Conservation (phyloP, 2,888 invertebrate species). For the Perdita meconis region DNA sequence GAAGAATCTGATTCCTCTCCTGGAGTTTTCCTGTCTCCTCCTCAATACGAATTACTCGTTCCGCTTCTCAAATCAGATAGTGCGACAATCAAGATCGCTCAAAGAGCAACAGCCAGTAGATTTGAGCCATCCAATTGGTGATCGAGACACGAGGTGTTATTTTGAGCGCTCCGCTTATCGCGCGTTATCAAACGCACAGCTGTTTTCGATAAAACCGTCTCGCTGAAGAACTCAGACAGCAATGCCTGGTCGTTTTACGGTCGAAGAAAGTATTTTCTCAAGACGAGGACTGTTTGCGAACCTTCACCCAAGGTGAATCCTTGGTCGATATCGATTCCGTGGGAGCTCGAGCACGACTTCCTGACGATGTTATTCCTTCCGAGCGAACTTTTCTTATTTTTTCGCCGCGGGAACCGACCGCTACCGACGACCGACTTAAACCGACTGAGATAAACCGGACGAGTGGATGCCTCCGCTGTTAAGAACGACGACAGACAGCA, state of each 20-base stretch:
- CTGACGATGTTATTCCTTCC: not conserved
- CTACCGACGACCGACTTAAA: conserved; percentile 51
- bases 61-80: not conserved
- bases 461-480: conserved; percentile 25
- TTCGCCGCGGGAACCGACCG: not conserved
- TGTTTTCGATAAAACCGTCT: conserved; percentile 11
- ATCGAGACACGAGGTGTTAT: conserved; percentile 8
- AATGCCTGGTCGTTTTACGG: not conserved
- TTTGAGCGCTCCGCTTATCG: conserved; percentile 6
- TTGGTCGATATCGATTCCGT: not conserved
- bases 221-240: not conserved
- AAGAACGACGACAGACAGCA: conserved; percentile 28
- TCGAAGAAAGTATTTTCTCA: not conserved
- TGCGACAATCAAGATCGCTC: conserved; percentile 71
- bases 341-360: not conserved
- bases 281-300: not conserved
- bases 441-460: conserved; percentile 38
- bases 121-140: conserved; percentile 75
- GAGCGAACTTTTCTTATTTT: not conserved
- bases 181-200: conserved; percentile 6
- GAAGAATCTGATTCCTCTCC: conserved; percentile 6
- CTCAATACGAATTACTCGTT: too few species aligned
- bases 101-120: conserved; percentile 79
- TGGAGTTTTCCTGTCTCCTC: not conserved
- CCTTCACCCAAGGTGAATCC: not conserved